Percentiles rank a stretch among this genome's conserved stretches.
These are phyloP conservation scores for Echiichthys vipera DNA, from an alignment of 2,797 vertebrate species.

Conservation along the genomic window DNA sequence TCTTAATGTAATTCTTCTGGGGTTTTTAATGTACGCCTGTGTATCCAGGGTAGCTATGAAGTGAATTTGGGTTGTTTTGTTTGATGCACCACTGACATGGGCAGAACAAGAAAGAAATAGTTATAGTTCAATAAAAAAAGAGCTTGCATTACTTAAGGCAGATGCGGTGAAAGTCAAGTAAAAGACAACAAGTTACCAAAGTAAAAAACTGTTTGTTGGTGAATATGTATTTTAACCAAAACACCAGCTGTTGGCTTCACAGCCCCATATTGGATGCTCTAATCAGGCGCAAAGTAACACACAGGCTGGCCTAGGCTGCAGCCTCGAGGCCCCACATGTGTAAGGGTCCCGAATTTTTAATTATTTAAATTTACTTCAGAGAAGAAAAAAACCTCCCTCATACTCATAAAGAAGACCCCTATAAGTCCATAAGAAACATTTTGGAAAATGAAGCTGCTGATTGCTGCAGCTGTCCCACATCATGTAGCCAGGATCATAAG, in stretches of 20 bases:
- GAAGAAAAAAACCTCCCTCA: too few species aligned
- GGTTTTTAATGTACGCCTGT: conserved; percentile 8
- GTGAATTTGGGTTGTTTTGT: conserved; percentile 45
- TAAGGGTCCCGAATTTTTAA: too few species aligned
- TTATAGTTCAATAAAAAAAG: conserved; percentile 54
- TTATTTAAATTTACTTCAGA: too few species aligned
- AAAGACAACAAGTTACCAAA: conserved; percentile 35
- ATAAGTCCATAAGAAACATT: too few species aligned
- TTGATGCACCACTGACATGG: conserved; percentile 24
- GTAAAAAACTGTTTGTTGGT: conserved; percentile 13
- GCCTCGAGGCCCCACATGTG: too few species aligned
- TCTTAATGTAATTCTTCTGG: conserved; percentile 20
- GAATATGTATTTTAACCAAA: not conserved
- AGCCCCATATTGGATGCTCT: not conserved
- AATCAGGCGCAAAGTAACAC: too few species aligned
- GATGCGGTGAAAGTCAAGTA: conserved; percentile 35
- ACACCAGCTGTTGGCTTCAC: not conserved
- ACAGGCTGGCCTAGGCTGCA: too few species aligned
- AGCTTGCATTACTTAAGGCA: conserved; percentile 7
- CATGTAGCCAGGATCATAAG: too few species aligned
- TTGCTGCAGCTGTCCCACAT: too few species aligned
- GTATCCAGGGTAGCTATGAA: conserved; percentile 22
- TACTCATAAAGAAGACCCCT: too few species aligned
- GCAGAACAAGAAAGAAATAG: conserved; percentile 45
- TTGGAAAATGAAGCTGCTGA: too few species aligned